A percentile compares a stretch with the other conserved stretches of the same genome.
These are phyloP conservation scores for Elysia crispata DNA, from an alignment of 2,888 invertebrate species.

Conservation along the genomic window DNA sequence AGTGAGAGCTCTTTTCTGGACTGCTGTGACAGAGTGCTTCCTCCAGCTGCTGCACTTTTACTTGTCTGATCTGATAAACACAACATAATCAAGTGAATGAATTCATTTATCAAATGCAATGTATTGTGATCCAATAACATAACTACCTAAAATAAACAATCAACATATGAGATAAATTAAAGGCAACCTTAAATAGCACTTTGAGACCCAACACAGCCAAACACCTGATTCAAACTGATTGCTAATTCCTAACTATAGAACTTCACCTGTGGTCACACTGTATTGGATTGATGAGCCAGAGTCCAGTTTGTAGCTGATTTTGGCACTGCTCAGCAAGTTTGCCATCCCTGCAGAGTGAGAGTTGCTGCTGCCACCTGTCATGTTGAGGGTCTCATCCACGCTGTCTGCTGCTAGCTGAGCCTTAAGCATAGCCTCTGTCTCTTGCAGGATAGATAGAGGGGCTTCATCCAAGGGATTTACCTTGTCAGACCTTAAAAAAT, in stretches of 20 bases:
- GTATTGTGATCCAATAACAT: not conserved
- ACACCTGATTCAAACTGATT: no score
- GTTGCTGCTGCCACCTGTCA: constrained; percentile 2
- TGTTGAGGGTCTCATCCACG: constrained; percentile 23
- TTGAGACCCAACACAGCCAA: no score
- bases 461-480: constrained; percentile 43
- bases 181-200: no score
- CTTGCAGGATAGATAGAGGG: constrained; percentile 41
- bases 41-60: constrained; percentile 10
- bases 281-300: constrained; percentile 51
- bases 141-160: not conserved
- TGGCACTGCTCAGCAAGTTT: constrained; percentile 49
- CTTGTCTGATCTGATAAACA: no score
- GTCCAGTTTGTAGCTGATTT: constrained; percentile 67
- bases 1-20: not conserved
- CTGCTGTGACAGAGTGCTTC: constrained; percentile 11
- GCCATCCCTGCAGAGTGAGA: constrained; percentile 41
- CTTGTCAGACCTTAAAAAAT: no score
- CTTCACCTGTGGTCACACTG: constrained; percentile 38
- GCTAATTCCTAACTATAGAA: no score
- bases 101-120: no score
- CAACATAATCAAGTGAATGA: no score
- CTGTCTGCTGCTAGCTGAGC: constrained; percentile 48
- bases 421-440: constrained; percentile 47
- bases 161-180: no score